Evolutionary conservation across 2,888 invertebrate genomes (phyloP), one percentile per base, ranked within the genome.

Genomic region (Amiota mariae): DNA sequence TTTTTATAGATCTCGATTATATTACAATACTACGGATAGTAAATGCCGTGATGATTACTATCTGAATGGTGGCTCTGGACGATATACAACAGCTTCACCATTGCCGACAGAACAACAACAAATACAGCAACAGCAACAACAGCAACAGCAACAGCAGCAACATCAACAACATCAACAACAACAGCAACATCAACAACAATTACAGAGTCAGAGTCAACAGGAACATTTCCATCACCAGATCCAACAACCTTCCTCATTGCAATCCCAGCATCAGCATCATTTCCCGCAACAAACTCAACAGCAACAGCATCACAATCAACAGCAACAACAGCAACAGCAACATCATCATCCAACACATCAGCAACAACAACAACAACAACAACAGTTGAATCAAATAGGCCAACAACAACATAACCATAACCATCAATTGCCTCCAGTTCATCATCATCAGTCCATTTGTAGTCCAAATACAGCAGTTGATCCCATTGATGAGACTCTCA

Each of bases 1-100:
- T 36, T 36, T 36, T 24, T 24, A 2, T 76, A 36, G 90, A 78
- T 88, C 90, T 72, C 89, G 89, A 61, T 78, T 90, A 75, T 89
- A 87, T 82, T 89, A 89, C 76, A 89, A 87, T 73, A 85, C 86
- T 46, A 82, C 86, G 59, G 90, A 90, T 78, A 89, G 85, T 71
- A 86, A 88, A 82, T 89, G 88, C 76, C 87, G 89, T 24, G 90
- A 90, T 72, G 89, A 90, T 77, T 89, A 85, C 75, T 89, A 88
- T 80, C 76, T 85, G 47, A 86, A 83, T 73, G 81, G 80, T 68
- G 78, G 85, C 20, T 73, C 74, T 46, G 81, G 79, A 24, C 10
- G 59, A 49, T 67, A 67, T 49, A 15, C 67, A 51, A 78, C 75
- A 13, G 56, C 79, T 68, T 81, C 82, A 63, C 76, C 84, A 61